Evolutionary conservation across 2,797 vertebrate genomes (phyloP).

Genomic region (Ceryle rudis): DNA sequence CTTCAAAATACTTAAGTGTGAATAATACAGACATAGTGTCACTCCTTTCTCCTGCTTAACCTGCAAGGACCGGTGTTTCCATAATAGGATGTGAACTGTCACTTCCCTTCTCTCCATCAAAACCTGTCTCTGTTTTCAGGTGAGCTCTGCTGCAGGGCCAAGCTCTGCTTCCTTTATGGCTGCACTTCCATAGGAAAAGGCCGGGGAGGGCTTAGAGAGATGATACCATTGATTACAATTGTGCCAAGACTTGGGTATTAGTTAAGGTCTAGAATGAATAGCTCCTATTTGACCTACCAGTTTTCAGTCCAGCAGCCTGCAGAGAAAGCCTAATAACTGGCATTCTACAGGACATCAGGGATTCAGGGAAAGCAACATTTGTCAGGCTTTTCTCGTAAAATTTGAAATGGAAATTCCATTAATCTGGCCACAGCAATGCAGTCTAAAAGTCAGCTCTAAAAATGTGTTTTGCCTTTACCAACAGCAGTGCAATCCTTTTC

Average conservation of each 20-base stretch:
- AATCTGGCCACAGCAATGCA: not conserved
- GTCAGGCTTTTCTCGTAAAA: not conserved
- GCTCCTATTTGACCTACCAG: not conserved
- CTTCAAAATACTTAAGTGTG: not conserved
- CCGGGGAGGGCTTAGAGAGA: not conserved
- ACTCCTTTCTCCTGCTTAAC: not conserved
- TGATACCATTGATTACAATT: not conserved
- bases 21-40: not conserved
- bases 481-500: not conserved
- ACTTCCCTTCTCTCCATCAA: not conserved
- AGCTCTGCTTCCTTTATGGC: not conserved
- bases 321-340: not conserved
- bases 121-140: not conserved
- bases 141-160: not conserved
- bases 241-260: not conserved
- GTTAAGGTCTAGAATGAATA: not conserved
- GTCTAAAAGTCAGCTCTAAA: not conserved
- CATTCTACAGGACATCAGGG: not conserved
- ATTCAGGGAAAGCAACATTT: not conserved
- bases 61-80: not conserved
- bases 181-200: not conserved
- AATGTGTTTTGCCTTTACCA: not conserved
- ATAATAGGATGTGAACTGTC: not conserved
- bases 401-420: not conserved
- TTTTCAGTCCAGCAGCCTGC: not conserved